Percentiles rank a stretch among this genome's conserved stretches.
Conservation (phyloP, 1,140 invertebrate species). For the Armadillidium nasatum region DNA sequence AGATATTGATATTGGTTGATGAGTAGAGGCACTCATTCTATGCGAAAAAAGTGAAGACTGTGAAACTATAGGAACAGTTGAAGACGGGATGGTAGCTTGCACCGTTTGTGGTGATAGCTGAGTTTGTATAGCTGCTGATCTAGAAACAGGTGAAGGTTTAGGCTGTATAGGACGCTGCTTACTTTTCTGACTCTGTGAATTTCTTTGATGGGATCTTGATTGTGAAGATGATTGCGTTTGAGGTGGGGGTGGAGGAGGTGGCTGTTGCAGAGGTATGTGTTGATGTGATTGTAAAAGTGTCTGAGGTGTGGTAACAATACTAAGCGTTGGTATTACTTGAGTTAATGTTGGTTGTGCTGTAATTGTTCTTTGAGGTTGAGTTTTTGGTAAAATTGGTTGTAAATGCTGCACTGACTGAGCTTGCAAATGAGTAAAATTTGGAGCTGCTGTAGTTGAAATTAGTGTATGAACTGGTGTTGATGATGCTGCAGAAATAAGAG, state of each 20-base stretch:
- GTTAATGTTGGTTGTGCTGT: slow-evolving; percentile 30
- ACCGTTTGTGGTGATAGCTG: slow-evolving; percentile 39
- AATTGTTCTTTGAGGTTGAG: slow-evolving; percentile 17
- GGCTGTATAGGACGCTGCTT: slow-evolving; percentile 44
- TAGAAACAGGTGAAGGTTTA: slow-evolving; percentile 35
- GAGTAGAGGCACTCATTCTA: slow-evolving; percentile 40
- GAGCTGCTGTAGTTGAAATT: neutral
- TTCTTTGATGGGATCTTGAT: slow-evolving; percentile 13
- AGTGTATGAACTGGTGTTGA: neutral
- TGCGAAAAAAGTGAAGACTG: slow-evolving; percentile 33
- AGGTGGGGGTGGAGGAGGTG: slow-evolving; percentile 35
- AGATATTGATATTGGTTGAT: slow-evolving; percentile 44
- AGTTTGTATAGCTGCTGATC: slow-evolving; percentile 47
- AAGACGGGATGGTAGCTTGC: slow-evolving; percentile 13
- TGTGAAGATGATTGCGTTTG: slow-evolving; percentile 39
- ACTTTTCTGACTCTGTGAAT: slow-evolving; percentile 1
- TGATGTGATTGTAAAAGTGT: slow-evolving; percentile 43
- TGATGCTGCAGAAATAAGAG: neutral
- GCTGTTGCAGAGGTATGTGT: slow-evolving; percentile 42
- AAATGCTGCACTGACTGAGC: neutral
- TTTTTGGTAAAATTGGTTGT: neutral
- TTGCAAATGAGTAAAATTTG: neutral
- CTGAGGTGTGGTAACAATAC: slow-evolving; percentile 39
- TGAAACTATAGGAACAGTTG: slow-evolving; percentile 28
- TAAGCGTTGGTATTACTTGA: slow-evolving; percentile 28